Percentiles rank a stretch among this genome's conserved stretches.
Conservation (phyloP, 1,140 invertebrate species). For the Phenacoccus solenopsis region DNA sequence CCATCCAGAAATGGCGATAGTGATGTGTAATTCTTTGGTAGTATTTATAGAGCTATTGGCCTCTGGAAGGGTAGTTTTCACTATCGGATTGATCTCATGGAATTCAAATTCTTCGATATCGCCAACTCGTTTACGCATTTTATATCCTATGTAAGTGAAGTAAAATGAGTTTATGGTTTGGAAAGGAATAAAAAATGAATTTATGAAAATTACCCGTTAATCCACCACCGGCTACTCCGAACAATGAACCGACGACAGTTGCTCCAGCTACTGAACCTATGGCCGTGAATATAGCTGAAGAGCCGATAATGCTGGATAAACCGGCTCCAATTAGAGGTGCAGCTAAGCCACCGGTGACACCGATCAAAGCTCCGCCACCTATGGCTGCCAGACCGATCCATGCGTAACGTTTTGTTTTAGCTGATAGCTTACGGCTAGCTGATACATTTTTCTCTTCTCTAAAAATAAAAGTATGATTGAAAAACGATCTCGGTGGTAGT, state of each 20-base stretch:
- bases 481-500: no score
- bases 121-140: conserved; percentile 58
- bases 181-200: background rate
- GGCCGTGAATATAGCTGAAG: conserved; percentile 40
- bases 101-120: conserved; percentile 59
- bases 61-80: background rate
- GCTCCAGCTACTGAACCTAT: conserved; percentile 45
- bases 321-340: conserved; percentile 53
- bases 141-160: conserved; percentile 49
- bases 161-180: background rate
- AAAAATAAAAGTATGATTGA: no score
- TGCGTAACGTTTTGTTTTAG: conserved; percentile 48
- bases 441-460: conserved; percentile 37
- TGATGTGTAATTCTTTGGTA: conserved; percentile 43
- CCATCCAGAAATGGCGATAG: conserved; percentile 56
- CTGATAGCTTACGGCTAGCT: conserved; percentile 36
- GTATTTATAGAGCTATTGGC: conserved; percentile 20
- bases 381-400: conserved; percentile 50
- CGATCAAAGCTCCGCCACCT: conserved; percentile 50
- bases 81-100: conserved; percentile 28
- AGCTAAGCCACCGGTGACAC: conserved; percentile 51
- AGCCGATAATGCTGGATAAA: conserved; percentile 42
- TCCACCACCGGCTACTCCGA: conserved; percentile 54
- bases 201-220: conserved; percentile 44
- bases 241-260: conserved; percentile 51